These are phyloP conservation scores for Enteromius treurensis DNA, from an alignment of 2,797 vertebrate species.

Conservation along the genomic window DNA sequence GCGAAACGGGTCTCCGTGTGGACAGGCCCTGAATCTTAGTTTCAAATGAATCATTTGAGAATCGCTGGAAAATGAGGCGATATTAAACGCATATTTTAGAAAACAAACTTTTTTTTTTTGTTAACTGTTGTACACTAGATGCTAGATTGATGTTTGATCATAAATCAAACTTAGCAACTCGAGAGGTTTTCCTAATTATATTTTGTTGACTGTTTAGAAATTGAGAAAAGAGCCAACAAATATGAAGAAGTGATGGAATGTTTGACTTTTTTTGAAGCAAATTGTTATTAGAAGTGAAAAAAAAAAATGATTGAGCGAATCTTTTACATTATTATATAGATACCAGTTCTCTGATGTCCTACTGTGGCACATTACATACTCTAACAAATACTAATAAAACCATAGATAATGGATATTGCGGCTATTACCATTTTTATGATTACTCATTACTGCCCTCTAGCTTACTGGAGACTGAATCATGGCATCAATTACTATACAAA, in stretches of 20 bases:
- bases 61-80: too few species aligned
- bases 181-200: background rate
- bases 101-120: background rate
- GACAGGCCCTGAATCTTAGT: too few species aligned
- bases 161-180: background rate
- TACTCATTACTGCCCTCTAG: background rate
- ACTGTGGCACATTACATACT: background rate
- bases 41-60: too few species aligned
- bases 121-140: background rate
- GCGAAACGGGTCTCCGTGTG: too few species aligned
- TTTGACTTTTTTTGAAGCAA: background rate
- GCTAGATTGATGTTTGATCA: background rate
- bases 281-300: too few species aligned
- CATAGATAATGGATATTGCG: background rate
- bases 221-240: background rate
- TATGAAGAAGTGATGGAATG: background rate
- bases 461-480: background rate
- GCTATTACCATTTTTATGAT: background rate
- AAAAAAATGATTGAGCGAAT: background rate
- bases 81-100: too few species aligned
- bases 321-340: background rate
- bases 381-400: too few species aligned
- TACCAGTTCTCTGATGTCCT: background rate
- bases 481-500: background rate
- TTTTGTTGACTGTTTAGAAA: too few species aligned